Evolutionary conservation across 2,113 vertebrate species (phyloP), one percentile per base, ranked within the genome.

Genomic region (Meleagris gallopavo): DNA sequence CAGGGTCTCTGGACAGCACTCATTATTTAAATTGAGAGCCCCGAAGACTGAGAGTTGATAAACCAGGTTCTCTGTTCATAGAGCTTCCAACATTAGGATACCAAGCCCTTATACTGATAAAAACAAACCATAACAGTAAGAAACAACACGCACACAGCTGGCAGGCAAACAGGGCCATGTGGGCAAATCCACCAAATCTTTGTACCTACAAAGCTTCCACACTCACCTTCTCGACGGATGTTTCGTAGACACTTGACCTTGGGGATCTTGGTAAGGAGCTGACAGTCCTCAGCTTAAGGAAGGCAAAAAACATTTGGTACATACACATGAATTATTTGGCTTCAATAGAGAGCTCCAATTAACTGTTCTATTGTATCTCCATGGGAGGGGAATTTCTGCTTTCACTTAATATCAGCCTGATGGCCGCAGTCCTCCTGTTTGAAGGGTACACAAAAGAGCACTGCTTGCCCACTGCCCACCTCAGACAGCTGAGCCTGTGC

Each of bases 241-340:
- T 99, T 99, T 87, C 99, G 98, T 80, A 99, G 97, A 96, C 99
- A 99, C 91, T 98, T 98, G 84, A 99, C 98, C 96, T 99, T 99
- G 73, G 99, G 99, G 94, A 99, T 99, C 97, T 98, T 99, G 52
- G 98, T 97, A 83, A 99, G 99, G 94, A 99, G 98, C 96, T 99
- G 98, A 96, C 99, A 99, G 97, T 99, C 99, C 40, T 99, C 99
- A 94, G 99, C 99, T 99, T 95, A 77, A 65, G 71, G 71, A 86
- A 92, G 57, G 69, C 27, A 88, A 94, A 94, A 85, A 93, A 38
- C 57, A 93, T 92, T 97, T 92, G 79, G 80, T 72, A 91, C n/a
- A 86, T 38, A 25, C 6, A 17, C 18, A 70, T 50, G 13, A 85
- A 72, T 84, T 54, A 89, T 46, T 90, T 94, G 84, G 64, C 84